phyloP scores from a whole-genome alignment of 1,140 invertebrate genomes.

The Ceratosolen fusciceps region DNA sequence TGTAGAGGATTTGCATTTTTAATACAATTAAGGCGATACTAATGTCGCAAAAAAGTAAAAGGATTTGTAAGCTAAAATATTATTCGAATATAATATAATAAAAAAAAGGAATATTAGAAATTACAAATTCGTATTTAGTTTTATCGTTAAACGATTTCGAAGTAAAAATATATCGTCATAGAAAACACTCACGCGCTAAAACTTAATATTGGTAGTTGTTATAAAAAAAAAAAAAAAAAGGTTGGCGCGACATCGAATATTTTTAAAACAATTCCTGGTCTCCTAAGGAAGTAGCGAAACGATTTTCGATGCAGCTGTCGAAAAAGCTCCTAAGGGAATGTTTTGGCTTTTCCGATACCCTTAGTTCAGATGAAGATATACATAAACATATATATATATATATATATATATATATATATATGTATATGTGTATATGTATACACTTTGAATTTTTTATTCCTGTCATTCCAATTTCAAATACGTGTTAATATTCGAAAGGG shows the following conservation, averaged over 20 bases:
- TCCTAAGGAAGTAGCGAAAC: not conserved
- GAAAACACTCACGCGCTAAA: not conserved
- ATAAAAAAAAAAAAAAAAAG: no score
- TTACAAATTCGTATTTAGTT: not conserved
- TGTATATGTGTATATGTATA: no score
- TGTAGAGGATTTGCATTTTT: not conserved
- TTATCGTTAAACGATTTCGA: not conserved
- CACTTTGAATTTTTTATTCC: no score
- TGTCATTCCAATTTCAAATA: no score
- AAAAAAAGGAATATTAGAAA: no score
- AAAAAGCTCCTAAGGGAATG: slow-evolving; percentile 18
- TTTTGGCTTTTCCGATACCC: not conserved
- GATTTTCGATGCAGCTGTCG: slow-evolving; percentile 5
- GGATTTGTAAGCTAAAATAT: no score
- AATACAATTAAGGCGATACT: not conserved
- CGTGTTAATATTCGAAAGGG: no score
- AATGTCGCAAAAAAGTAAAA: no score
- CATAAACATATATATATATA: no score
- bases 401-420: no score
- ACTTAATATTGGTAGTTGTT: not conserved
- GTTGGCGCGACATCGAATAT: slow-evolving; percentile 16
- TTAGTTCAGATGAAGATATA: not conserved
- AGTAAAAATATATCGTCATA: not conserved
- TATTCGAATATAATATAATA: no score
- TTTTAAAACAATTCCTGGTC: slow-evolving; percentile 28